Base-by-base conservation (phyloP, 2,888 invertebrate species). In the Cephus nigrinus region DNA sequence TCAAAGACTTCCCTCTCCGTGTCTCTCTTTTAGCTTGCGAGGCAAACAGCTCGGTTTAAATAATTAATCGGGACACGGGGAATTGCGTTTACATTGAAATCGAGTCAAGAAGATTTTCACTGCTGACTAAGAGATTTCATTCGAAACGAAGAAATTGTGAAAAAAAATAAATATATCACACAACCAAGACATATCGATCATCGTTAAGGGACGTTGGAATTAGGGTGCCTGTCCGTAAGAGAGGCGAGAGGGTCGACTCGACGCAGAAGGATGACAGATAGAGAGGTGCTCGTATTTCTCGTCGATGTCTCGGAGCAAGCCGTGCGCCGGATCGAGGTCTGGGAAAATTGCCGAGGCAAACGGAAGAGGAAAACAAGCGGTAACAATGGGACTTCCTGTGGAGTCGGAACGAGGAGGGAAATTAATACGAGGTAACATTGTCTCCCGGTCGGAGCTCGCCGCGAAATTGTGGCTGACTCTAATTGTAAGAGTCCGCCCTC, bases 361-460 rank as follows among this genome's bases (percentile, higher is more conserved):
- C 83, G 85, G 84, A 86, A 84, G 84, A 86, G 83, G 84, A 86
- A 80, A 85, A 84, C 83, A 84, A 84, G 82, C 83, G 82, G 79
- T 81, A 86, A 88, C 87, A 87, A 88, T 88, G 82, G 82, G 79
- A 81, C 80, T 85, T 86, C 82, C 85, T 80, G 84, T 74, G 75
- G 78, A 36, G 69, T n/a, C 31, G n/a, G 75, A 55, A 74, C 35
- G 73, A 69, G 79, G 76, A 81, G 85, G 84, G 84, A 87, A 86
- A 86, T 88, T 87, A 88, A 88, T 88, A 88, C 86, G 83, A 84
- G 84, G 85, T 84, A 88, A 86, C 86, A 85, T 87, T 87, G 87
- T 86, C 85, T 85, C 80, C 80, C 81, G 82, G 82, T 85, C 81
- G 77, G 83, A 40, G 40, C 40, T 40, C 40, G 40, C 40, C 40